These are phyloP conservation scores for Cotesia chilonis DNA, from an alignment of 1,140 invertebrate species.

Conservation along the genomic window DNA sequence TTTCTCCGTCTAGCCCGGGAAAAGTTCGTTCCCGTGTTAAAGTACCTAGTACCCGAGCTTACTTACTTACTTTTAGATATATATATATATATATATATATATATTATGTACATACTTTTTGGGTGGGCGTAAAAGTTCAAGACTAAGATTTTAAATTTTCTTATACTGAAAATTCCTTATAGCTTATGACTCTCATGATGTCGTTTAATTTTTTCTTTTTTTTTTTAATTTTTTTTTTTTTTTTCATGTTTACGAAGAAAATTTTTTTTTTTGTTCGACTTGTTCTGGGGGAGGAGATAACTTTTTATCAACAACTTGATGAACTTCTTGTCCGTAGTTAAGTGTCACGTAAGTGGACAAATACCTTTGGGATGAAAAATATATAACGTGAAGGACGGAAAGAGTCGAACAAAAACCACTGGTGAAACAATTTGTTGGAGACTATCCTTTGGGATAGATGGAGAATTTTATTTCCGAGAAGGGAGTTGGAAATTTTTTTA, in stretches of 20 bases:
- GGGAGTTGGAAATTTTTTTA: too few relatives aligned
- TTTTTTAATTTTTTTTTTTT: neutral
- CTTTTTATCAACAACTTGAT: constrained; percentile 13
- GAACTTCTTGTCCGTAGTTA: constrained; percentile 10
- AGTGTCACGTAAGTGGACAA: constrained; percentile 13
- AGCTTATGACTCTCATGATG: constrained; percentile 20
- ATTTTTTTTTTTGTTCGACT: neutral
- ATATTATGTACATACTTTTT: constrained; percentile 42
- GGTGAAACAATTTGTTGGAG: neutral
- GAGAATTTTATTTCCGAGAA: too few relatives aligned
- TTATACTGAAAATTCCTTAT: constrained; percentile 46
- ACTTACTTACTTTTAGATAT: constrained; percentile 33
- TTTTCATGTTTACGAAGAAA: neutral
- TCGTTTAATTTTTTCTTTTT: constrained; percentile 4
- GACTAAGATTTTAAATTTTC: constrained; percentile 46
- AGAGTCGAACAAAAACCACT: constrained; percentile 10
- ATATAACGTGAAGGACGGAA: neutral
- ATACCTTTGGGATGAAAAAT: constrained; percentile 8
- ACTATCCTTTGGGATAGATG: neutral
- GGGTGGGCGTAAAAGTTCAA: constrained; percentile 45
- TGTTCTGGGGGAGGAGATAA: neutral
- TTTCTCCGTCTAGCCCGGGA: constrained; percentile 27
- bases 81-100: neutral
- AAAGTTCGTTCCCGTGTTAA: constrained; percentile 7
- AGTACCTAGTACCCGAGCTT: constrained; percentile 43